phyloP scores from a whole-genome alignment of 2,888 invertebrate species.

The Mesodorylaimus sp. region DNA sequence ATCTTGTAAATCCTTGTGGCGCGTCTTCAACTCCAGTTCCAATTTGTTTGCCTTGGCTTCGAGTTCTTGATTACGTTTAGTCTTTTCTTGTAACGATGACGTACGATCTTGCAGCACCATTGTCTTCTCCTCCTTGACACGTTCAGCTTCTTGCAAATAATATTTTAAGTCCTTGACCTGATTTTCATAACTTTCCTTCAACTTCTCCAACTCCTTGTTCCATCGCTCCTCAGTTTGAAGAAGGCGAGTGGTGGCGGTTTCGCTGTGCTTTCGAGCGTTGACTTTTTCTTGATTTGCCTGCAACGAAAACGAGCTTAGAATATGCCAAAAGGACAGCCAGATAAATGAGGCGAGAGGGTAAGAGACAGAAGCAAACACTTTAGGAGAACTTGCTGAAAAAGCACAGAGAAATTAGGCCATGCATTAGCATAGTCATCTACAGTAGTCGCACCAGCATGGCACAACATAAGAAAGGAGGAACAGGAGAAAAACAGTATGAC shows the following conservation, averaged over 20 bases:
- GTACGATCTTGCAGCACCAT: conserved; percentile 17
- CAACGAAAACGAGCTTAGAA: neutral
- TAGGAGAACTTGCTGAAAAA: too few species aligned
- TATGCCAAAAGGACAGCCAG: neutral
- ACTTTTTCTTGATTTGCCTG: neutral
- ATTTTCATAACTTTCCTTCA: conserved; percentile 16
- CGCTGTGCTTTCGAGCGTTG: neutral
- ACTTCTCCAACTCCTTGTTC: conserved; percentile 28
- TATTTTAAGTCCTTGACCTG: conserved; percentile 12
- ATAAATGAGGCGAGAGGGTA: too few species aligned
- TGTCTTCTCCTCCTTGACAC: conserved; percentile 17
- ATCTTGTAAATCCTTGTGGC: conserved; percentile 12
- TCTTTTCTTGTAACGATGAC: conserved; percentile 2
- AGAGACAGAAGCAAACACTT: too few species aligned
- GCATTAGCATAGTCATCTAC: too few species aligned
- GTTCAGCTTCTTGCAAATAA: conserved; percentile 14
- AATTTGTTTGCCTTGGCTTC: conserved; percentile 9
- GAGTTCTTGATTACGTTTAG: conserved; percentile 1
- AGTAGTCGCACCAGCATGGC: too few species aligned
- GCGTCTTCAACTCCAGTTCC: conserved; percentile 11
- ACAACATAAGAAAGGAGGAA: too few species aligned
- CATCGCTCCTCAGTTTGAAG: conserved; percentile 29
- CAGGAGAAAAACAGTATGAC: too few species aligned
- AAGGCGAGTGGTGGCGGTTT: conserved; percentile 18
- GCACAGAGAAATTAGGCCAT: too few species aligned